Evolutionary conservation across 2,888 invertebrate genomes (phyloP).

Genomic region (Dione vanillae): DNA sequence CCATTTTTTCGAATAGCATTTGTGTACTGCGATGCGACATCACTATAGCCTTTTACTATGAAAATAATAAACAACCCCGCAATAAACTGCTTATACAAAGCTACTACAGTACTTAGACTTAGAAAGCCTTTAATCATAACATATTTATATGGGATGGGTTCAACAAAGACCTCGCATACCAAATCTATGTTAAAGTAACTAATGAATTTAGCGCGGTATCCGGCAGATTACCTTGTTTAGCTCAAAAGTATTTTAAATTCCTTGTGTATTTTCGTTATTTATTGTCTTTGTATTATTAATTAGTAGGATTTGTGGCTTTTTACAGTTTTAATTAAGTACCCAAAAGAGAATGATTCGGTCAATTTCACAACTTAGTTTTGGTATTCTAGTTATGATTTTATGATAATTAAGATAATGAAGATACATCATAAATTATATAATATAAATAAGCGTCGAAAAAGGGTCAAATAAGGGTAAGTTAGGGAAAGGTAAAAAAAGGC

Average conservation of each 20-base stretch:
- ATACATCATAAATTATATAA: too few relatives aligned
- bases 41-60: not conserved
- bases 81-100: not conserved
- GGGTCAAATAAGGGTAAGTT: too few relatives aligned
- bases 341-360: not conserved
- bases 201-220: constrained; percentile 26
- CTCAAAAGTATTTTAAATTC: constrained; percentile 6
- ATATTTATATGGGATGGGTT: constrained; percentile 5
- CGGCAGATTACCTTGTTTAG: constrained; percentile 6
- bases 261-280: constrained; percentile 28
- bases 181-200: constrained; percentile 9
- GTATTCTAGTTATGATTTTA: too few relatives aligned
- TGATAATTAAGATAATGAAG: too few relatives aligned
- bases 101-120: not conserved
- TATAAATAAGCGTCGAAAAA: too few relatives aligned
- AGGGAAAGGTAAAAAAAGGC: too few relatives aligned
- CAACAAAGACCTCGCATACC: not conserved
- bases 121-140: constrained; percentile 8
- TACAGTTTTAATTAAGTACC: not conserved
- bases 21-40: too few relatives aligned
- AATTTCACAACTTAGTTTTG: not conserved
- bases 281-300: constrained; percentile 18
- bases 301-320: constrained; percentile 5
- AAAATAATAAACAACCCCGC: not conserved
- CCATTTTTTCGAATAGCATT: too few relatives aligned